Evolutionary conservation across 1,140 invertebrate species (phyloP).

Genomic region (Lasioglossum albipes): DNA sequence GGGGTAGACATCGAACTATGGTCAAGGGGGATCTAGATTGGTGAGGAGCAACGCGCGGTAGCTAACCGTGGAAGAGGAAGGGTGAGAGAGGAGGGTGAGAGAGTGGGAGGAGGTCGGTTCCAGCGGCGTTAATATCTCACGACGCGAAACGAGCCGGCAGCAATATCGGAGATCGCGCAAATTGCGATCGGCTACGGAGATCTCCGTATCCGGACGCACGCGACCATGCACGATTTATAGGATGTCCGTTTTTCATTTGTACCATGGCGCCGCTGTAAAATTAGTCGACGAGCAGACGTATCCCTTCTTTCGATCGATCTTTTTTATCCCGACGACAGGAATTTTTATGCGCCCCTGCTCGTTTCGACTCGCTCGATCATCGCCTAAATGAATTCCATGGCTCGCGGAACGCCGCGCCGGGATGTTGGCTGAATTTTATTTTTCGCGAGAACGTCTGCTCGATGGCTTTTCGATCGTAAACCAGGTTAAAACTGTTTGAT

Average conservation of each 20-base stretch:
- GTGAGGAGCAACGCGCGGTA: background rate
- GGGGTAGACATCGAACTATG: background rate
- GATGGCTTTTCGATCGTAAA: no score
- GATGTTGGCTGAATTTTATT: no score
- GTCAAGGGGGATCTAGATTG: background rate
- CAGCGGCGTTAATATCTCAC: conserved; percentile 59
- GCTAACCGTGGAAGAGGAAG: background rate
- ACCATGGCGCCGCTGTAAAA: conserved; percentile 23
- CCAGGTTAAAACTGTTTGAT: no score
- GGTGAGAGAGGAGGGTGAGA: no score
- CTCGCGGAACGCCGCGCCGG: no score
- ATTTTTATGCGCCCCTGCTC: background rate
- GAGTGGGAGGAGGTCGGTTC: background rate
- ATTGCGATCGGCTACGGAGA: conserved; percentile 63
- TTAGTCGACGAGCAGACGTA: conserved; percentile 33
- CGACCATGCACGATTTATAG: conserved; percentile 43
- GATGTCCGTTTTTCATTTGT: conserved; percentile 47
- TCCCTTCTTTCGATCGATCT: conserved; percentile 1
- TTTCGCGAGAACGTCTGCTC: no score
- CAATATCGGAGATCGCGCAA: conserved; percentile 65
- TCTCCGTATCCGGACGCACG: conserved; percentile 50
- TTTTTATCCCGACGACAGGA: background rate
- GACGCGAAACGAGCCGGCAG: conserved; percentile 56
- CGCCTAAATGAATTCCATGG: background rate
- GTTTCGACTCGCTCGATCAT: background rate